These are phyloP conservation scores for Lanius ludovicianus DNA, from an alignment of 2,113 vertebrate genomes.

Conservation along the genomic window DNA sequence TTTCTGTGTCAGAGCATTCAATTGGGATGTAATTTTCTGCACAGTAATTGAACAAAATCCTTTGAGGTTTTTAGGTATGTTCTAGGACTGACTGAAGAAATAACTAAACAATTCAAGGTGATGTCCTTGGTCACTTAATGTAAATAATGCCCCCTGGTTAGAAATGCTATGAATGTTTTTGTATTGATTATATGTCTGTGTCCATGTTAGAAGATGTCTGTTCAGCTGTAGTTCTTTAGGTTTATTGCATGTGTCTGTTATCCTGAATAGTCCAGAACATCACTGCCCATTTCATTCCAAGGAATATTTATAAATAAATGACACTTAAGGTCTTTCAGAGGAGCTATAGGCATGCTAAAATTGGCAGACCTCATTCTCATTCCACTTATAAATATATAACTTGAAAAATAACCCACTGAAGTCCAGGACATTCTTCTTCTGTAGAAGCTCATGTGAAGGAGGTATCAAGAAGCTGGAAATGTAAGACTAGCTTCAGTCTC, in stretches of 20 bases:
- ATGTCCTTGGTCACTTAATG: neutral
- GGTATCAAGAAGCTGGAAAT: neutral
- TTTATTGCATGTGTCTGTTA: neutral
- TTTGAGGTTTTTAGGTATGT: neutral
- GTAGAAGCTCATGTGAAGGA: neutral
- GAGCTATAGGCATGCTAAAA: neutral
- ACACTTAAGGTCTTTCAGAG: neutral
- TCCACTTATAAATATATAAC: neutral
- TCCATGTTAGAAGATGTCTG: neutral
- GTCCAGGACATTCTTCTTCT: neutral
- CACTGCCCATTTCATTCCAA: neutral
- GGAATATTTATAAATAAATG: neutral
- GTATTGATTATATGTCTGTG: neutral
- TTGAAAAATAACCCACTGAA: neutral
- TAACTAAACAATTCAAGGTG: neutral
- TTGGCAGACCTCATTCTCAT: neutral
- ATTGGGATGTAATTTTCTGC: neutral
- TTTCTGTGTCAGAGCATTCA: neutral
- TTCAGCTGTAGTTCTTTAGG: neutral
- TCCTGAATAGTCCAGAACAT: neutral
- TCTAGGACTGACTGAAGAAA: neutral
- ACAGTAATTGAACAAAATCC: neutral
- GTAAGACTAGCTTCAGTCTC: neutral
- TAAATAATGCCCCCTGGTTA: neutral
- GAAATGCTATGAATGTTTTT: neutral